These are phyloP conservation scores for Adoxophyes honmai DNA, from an alignment of 1,140 invertebrate species.

Conservation along the genomic window DNA sequence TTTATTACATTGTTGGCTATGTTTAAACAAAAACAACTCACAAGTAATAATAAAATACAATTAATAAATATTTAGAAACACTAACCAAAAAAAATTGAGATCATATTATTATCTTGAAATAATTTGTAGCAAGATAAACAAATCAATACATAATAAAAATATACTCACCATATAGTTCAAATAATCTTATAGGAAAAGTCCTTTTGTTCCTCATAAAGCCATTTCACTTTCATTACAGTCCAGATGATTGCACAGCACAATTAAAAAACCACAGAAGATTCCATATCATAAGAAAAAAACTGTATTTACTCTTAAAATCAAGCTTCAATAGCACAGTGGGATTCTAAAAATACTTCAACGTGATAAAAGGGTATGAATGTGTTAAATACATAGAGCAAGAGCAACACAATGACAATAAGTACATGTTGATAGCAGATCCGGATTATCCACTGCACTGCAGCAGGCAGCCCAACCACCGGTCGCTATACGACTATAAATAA, in stretches of 20 bases:
- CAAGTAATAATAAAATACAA: no score
- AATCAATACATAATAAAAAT: constrained; percentile 14
- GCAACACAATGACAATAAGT: constrained; percentile 66
- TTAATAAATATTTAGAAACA: no score
- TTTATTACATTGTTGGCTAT: no score
- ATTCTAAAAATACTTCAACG: constrained; percentile 73
- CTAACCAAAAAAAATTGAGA: no score
- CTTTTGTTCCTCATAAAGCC: constrained; percentile 47
- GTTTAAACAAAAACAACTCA: no score
- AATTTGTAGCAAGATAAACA: no score
- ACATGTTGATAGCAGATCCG: constrained; percentile 59
- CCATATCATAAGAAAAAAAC: constrained; percentile 51
- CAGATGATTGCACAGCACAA: constrained; percentile 17
- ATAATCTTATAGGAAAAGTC: constrained; percentile 41
- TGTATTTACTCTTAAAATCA: constrained; percentile 48
- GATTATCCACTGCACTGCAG: constrained; percentile 31
- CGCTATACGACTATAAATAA: background rate
- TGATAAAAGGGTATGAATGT: constrained; percentile 72
- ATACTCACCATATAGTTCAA: constrained; percentile 61
- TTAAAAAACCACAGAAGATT: constrained; percentile 24
- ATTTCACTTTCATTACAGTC: constrained; percentile 49
- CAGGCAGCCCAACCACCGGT: background rate
- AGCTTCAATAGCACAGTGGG: constrained; percentile 55
- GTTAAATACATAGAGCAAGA: constrained; percentile 51
- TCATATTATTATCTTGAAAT: no score